Conservation (phyloP, 2,797 vertebrate genomes). For the Scolopax bukidnonensis region DNA sequence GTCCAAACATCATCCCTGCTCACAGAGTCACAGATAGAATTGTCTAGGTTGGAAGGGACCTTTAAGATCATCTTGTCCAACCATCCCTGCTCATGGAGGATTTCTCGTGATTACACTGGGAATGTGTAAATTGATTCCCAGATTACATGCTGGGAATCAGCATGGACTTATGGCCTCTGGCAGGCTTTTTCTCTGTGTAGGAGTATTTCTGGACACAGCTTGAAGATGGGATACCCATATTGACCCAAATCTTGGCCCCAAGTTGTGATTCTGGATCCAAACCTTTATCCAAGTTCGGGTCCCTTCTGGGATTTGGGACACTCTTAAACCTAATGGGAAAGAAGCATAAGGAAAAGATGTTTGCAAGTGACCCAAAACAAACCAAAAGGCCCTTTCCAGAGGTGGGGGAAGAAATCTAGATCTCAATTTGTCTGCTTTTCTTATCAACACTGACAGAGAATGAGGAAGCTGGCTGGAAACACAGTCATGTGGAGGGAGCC, state of each 20-base stretch:
- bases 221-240: not conserved
- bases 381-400: not conserved
- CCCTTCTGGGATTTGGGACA: not conserved
- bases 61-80: no score
- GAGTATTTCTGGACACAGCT: not conserved
- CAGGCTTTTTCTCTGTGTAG: not conserved
- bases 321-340: not conserved
- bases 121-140: no score
- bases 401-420: not conserved
- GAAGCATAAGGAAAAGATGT: not conserved
- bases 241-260: not conserved
- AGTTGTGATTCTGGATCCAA: not conserved
- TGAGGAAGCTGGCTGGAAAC: not conserved
- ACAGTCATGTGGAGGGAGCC: accelerated
- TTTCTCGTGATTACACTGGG: not conserved
- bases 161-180: accelerated
- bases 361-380: not conserved
- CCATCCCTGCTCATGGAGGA: not conserved
- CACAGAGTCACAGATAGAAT: not conserved
- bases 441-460: not conserved
- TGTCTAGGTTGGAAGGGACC: no score
- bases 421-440: not conserved
- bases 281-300: not conserved
- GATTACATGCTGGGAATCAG: not conserved
- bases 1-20: not conserved